Evolutionary conservation across 2,888 invertebrate genomes (phyloP).

Genomic region (Petrolisthes manimaculis): DNA sequence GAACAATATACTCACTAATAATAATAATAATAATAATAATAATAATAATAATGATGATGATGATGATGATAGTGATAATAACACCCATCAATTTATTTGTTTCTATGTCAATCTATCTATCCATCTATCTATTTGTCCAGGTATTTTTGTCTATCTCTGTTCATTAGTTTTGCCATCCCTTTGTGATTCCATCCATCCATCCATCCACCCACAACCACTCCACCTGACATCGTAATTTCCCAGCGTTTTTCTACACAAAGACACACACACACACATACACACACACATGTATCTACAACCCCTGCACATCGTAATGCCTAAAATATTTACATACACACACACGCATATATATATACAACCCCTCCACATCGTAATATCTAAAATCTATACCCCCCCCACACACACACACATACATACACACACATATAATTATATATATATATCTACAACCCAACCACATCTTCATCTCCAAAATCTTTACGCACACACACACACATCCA

Average conservation of each 20-base stretch:
- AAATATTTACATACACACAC: not conserved
- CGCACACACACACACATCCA: constrained; percentile 8
- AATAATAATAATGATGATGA: constrained; percentile 16
- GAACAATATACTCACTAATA: not conserved
- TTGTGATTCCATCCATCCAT: no score
- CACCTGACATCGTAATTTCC: no score
- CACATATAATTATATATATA: not conserved
- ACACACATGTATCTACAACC: no score
- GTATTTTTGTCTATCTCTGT: no score
- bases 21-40: constrained; percentile 9
- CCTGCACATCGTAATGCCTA: no score
- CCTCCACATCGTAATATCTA: not conserved
- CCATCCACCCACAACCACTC: no score
- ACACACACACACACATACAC: not conserved
- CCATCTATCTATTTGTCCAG: no score
- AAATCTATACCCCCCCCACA: not conserved
- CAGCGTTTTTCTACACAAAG: not conserved
- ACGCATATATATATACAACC: not conserved
- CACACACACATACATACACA: constrained; percentile 7
- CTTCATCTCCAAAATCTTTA: not conserved
- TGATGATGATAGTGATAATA: constrained; percentile 12
- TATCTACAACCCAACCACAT: not conserved
- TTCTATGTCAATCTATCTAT: no score
- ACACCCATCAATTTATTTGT: not conserved
- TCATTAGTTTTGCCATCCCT: no score